These are phyloP conservation scores for Paraescarpia echinospica DNA, from an alignment of 1,140 invertebrate species.

Conservation along the genomic window DNA sequence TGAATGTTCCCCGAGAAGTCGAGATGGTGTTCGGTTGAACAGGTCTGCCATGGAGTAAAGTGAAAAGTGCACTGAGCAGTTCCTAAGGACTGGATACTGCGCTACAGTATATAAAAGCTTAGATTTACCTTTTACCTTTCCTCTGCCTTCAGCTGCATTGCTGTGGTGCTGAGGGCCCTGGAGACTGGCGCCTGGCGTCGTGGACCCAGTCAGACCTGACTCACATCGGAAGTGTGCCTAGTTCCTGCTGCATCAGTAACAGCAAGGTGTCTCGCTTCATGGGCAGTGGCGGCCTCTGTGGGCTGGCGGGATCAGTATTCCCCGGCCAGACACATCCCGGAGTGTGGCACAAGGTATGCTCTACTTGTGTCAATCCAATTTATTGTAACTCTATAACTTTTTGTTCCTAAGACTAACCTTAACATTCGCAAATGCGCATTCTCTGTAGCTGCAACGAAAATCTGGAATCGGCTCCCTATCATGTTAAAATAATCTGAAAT, in stretches of 20 bases:
- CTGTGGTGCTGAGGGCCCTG: conserved; percentile 17
- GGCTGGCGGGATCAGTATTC: background rate
- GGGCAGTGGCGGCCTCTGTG: conserved; percentile 8
- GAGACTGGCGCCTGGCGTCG: conserved; percentile 2
- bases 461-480: no score
- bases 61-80: no score
- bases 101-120: no score
- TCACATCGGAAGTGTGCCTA: background rate
- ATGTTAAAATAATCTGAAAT: no score
- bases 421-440: no score
- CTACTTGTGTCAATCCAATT: background rate
- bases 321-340: background rate
- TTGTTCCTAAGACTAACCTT: no score
- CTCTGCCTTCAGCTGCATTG: conserved; percentile 21
- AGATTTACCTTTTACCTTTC: no score
- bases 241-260: background rate
- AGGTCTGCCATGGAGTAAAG: no score
- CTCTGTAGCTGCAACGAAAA: no score
- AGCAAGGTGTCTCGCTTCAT: background rate
- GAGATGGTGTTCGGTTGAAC: no score
- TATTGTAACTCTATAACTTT: background rate
- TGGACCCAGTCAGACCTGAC: conserved; percentile 6
- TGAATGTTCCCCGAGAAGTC: no score
- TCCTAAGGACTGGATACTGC: no score
- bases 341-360: conserved; percentile 4